Conservation (phyloP, 2,797 vertebrate genomes). For the Anniella stebbinsi region DNA sequence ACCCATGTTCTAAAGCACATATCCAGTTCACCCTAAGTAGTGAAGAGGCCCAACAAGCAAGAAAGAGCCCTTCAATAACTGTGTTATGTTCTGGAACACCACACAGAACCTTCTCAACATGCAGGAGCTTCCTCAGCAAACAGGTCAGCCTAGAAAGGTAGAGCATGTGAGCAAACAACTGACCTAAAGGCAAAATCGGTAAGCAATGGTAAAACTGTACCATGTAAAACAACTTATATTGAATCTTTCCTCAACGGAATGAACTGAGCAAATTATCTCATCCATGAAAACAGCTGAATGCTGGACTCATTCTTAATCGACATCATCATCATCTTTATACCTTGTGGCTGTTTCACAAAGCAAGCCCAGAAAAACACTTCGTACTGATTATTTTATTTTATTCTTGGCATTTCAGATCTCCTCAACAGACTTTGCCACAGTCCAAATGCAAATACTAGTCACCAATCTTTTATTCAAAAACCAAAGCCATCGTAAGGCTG, state of each 20-base stretch:
- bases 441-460: constrained; percentile 4
- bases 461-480: constrained; percentile 13
- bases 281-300: constrained; percentile 37
- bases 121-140: not conserved
- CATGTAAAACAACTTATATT: not conserved
- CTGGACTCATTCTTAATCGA: not conserved
- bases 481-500: not conserved
- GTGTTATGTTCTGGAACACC: not conserved
- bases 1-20: not conserved
- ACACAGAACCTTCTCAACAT: not conserved
- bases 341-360: not conserved
- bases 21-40: not conserved
- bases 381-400: not conserved
- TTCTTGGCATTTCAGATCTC: not conserved
- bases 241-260: constrained; percentile 30
- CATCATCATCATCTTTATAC: not conserved
- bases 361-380: not conserved
- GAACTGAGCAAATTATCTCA: constrained; percentile 3
- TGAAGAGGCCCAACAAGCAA: not conserved
- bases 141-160: not conserved
- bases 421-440: not conserved
- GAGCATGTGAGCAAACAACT: not conserved
- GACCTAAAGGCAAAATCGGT: not conserved
- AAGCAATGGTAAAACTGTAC: not conserved
- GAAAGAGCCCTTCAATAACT: not conserved